phyloP scores from a whole-genome alignment of 2,888 invertebrate species.

The Rhagophthalmus giganteus region DNA sequence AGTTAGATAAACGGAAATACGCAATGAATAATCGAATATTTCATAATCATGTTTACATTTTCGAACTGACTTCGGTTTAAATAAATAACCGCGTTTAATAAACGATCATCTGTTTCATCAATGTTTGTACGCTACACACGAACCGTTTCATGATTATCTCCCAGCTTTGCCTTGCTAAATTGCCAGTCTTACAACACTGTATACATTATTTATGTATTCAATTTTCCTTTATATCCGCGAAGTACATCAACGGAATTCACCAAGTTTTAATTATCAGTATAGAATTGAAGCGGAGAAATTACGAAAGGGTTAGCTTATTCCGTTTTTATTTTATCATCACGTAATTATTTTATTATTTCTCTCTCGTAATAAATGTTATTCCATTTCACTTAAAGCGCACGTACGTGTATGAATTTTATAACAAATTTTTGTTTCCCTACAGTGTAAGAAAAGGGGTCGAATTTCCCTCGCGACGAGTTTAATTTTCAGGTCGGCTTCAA shows the following conservation, averaged over 20 bases:
- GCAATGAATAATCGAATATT: constrained; percentile 29
- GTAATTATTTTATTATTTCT: not conserved
- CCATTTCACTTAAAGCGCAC: too few relatives aligned
- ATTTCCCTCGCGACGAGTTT: constrained; percentile 35
- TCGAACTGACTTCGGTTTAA: constrained; percentile 29
- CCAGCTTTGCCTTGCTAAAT: constrained; percentile 24
- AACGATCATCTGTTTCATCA: constrained; percentile 30
- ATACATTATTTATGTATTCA: constrained; percentile 50
- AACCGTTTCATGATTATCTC: constrained; percentile 24
- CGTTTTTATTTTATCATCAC: constrained; percentile 2
- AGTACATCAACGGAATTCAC: constrained; percentile 41
- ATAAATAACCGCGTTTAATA: constrained; percentile 30
- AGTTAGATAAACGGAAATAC: constrained; percentile 26
- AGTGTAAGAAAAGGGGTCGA: constrained; percentile 37
- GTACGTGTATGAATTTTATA: too few relatives aligned
- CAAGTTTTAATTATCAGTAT: constrained; percentile 41
- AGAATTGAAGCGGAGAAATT: constrained; percentile 29
- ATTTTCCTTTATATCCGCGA: constrained; percentile 46
- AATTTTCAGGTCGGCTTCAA: constrained; percentile 27
- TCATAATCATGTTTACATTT: constrained; percentile 30
- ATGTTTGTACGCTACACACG: constrained; percentile 28
- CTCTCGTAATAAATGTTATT: too few relatives aligned
- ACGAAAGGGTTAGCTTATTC: constrained; percentile 17
- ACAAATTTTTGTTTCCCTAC: constrained; percentile 24
- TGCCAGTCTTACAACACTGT: constrained; percentile 27